Percentiles rank a stretch among this genome's conserved stretches.
Evolutionary conservation across 2,888 invertebrate species (phyloP).

Genomic region (Rhodophaea formosa): DNA sequence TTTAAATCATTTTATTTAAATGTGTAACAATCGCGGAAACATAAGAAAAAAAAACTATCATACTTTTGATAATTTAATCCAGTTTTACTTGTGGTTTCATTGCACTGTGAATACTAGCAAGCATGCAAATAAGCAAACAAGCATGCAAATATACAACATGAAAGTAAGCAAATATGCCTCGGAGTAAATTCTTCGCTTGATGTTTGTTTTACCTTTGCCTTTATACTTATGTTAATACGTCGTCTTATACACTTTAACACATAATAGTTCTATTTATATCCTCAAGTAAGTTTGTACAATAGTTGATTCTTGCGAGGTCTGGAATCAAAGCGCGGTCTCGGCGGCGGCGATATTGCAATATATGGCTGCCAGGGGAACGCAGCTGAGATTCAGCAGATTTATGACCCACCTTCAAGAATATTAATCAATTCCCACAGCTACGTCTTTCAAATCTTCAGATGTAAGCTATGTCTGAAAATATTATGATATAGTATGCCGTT

Average conservation of each 20-base stretch:
- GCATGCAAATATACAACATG: too few species aligned
- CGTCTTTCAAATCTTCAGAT: constrained; percentile 7
- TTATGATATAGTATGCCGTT: background rate
- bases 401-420: constrained; percentile 63
- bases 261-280: background rate
- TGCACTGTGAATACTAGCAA: too few species aligned
- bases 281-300: background rate
- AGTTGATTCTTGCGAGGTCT: constrained; percentile 14
- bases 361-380: constrained; percentile 72
- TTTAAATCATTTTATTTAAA: too few species aligned
- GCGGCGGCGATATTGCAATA: constrained; percentile 65
- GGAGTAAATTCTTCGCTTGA: too few species aligned
- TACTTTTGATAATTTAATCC: background rate
- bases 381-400: constrained; percentile 76
- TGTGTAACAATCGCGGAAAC: too few species aligned
- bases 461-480: background rate
- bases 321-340: constrained; percentile 46
- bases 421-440: constrained; percentile 50
- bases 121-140: too few species aligned
- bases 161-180: too few species aligned
- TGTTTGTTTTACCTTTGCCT: too few species aligned
- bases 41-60: too few species aligned
- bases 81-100: background rate
- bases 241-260: too few species aligned
- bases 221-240: too few species aligned